Conservation (phyloP, 2,888 invertebrate species). For the Drosophila antonietae region DNA sequence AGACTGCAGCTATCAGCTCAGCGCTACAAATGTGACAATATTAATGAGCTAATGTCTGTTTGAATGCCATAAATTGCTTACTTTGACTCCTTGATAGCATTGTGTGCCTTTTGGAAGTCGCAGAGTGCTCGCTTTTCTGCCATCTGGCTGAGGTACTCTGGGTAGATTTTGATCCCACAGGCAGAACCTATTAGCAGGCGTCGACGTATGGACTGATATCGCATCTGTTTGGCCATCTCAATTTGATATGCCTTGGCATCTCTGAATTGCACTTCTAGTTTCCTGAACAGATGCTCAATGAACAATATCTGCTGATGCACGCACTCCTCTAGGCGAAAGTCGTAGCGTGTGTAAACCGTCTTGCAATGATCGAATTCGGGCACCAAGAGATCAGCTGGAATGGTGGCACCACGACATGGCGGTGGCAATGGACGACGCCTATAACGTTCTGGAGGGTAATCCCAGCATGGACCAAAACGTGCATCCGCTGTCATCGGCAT, state of each 20-base stretch:
- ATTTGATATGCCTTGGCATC: constrained; percentile 47
- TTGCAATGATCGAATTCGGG: constrained; percentile 60
- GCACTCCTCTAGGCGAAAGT: constrained; percentile 66
- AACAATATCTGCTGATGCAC: constrained; percentile 70
- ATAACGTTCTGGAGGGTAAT: constrained; percentile 65
- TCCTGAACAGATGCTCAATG: constrained; percentile 51
- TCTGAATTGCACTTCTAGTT: constrained; percentile 32
- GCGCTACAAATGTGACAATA: constrained; percentile 13
- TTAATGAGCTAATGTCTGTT: background rate
- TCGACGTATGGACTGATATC: constrained; percentile 61
- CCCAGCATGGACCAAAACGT: constrained; percentile 64
- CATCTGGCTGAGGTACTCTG: constrained; percentile 71
- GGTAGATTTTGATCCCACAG: constrained; percentile 70
- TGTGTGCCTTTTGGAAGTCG: constrained; percentile 60
- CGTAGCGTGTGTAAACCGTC: constrained; percentile 69
- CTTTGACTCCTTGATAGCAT: constrained; percentile 68
- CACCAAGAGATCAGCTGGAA: constrained; percentile 39
- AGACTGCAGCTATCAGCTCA: constrained; percentile 39
- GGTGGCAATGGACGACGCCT: constrained; percentile 55
- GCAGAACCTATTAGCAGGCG: constrained; percentile 48
- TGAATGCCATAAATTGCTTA: constrained; percentile 24
- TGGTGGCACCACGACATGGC: constrained; percentile 57
- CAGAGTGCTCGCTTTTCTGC: constrained; percentile 62
- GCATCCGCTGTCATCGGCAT: constrained; percentile 8
- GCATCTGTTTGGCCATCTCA: constrained; percentile 45